Base-by-base conservation (phyloP, 92 coral and sea anemone genomes). In the Phenganax marumi region DNA sequence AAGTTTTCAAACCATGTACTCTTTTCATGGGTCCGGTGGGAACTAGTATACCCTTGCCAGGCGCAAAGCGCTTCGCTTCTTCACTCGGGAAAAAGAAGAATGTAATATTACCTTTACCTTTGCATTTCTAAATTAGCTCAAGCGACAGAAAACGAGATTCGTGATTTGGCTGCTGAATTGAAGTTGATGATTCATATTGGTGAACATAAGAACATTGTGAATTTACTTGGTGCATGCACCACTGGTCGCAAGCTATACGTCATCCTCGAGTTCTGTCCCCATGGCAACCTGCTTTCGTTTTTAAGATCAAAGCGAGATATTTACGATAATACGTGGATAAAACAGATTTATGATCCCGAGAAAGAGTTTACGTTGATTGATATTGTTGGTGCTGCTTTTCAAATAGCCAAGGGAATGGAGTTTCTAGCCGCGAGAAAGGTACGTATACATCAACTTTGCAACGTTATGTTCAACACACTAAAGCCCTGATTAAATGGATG, bases 191-290 rank as follows among this genome's bases (percentile, higher is more conserved):
- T 93, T 60, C 94, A 93, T 53, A 82, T 91, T 84, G 97, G 92
- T 81, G 92, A 89, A 53, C 95, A 93, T 33, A 88, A 88, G 80
- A 93, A 93, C 88, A 93, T 93, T 26, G 87, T 93, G 73, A 93
- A 93, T 70, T 87, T 93, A 70, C 91, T 91, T 18, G 97, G 97
- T 26, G 97, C 95, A 48, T 93, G 97, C 52, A 93, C 97, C 21
- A 89, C 89, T 8, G 92, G 97, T 22, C 89, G 88, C 33, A 84
- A 90, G 21, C 87, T 93, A 57, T 89, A 91, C 90, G 75, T 93
- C 19, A 93, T 93, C 58, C 86, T 93, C 81, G 97, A 93, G 87
- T 91, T 85, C 75, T 93, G 95, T 73, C 95, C 95, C 10, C 89
- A 89, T 80, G 97, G 97, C n/a, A 72, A 89, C 87, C 70, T 93